Evolutionary conservation across 2,888 invertebrate genomes (phyloP).

Genomic region (Aproaerema taeniolella): DNA sequence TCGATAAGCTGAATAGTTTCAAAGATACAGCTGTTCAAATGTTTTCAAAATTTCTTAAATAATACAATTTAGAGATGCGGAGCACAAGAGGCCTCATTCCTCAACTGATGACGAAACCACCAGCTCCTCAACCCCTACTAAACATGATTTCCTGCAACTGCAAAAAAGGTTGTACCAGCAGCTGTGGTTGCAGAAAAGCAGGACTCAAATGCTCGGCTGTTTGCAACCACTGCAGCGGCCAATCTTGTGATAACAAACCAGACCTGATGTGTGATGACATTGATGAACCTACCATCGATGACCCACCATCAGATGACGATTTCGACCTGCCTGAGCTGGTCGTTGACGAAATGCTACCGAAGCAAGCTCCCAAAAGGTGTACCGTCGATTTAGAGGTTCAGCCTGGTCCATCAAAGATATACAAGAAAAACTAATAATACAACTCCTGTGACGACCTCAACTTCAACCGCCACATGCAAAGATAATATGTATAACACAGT

Average conservation of each 20-base stretch:
- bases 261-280: conserved; percentile 8
- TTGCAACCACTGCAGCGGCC: conserved; percentile 8
- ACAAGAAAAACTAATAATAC: conserved; percentile 6
- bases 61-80: conserved; percentile 1
- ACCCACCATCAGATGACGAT: conserved; percentile 10
- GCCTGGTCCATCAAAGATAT: conserved; percentile 9
- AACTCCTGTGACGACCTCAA: not conserved
- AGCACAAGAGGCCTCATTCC: conserved; percentile 5
- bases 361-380: conserved; percentile 10
- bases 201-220: conserved; percentile 10
- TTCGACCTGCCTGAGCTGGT: conserved; percentile 7
- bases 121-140: conserved; percentile 14
- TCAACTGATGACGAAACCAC: conserved; percentile 16
- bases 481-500: not conserved
- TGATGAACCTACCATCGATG: conserved; percentile 8
- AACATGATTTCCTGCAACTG: conserved; percentile 15
- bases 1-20: too few species aligned
- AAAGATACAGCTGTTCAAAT: too few species aligned
- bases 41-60: too few species aligned
- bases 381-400: conserved; percentile 9
- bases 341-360: conserved; percentile 9
- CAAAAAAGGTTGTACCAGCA: conserved; percentile 12
- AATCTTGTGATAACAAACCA: conserved; percentile 1
- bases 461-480: not conserved
- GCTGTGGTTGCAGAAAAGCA: conserved; percentile 13